Evolutionary conservation across 2,888 invertebrate species (phyloP), one percentile per base, ranked within the genome.

Genomic region (Unio pictorum): DNA sequence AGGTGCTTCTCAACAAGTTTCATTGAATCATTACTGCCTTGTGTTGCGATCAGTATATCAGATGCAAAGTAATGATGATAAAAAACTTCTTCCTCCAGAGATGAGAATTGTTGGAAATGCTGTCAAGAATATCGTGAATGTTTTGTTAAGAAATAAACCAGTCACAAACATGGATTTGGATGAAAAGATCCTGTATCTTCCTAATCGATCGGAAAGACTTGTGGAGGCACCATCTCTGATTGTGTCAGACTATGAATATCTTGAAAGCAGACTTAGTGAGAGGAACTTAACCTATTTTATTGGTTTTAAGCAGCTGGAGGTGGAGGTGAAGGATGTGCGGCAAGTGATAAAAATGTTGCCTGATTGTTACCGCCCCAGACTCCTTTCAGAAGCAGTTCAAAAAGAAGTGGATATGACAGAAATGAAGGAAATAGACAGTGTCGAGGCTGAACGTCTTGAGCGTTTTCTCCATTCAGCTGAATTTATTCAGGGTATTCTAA

Each of bases 81-180:
- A 69, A 2, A 61, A 61, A 28, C 61, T 83, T n/a, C 56, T 71
- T 55, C 76, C 79, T 26, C 74, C 79, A 65, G 82, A 82, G 45
- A 60, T 26, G 5, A n/a, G 7, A 11, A 26, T 63, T 30, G 68
- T 61, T 55, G 11, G 8, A 7, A 58, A 59, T 18, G 68, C 68
- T 1, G 11, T 68, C 45, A 17, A 26, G 8, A 54, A 23, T 18
- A 7, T 68, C n/a, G 26, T 68, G 8, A 23, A 18, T 0, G 7
- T 7, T 7, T 26, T 45, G 45, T 45, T 34, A 26, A 26, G 58
- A 11, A 45, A 68, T 54, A 7, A 59, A n/a, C 28, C n/a, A 23
- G 58, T 26, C 15, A 26, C 54, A 28, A 11, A 45, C 26, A 63
- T 15, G 4, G 63, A 18, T 6, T 18, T 28, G 3, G 54, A 63